These are phyloP conservation scores for Apistogramma diplotaenia DNA, from an alignment of 2,113 vertebrate species.

Conservation along the genomic window DNA sequence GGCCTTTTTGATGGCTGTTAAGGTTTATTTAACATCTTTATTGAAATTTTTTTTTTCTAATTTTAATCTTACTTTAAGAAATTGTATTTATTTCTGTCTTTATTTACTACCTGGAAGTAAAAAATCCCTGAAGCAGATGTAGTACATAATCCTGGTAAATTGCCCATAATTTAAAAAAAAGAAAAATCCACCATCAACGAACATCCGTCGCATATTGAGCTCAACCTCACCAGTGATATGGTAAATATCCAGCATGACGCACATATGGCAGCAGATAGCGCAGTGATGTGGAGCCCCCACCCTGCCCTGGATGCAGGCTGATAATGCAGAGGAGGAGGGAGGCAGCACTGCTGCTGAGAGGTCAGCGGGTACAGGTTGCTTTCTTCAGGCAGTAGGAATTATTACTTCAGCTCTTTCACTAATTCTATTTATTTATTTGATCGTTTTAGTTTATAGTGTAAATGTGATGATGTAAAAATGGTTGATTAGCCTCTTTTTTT, in stretches of 20 bases:
- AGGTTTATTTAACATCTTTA: background rate
- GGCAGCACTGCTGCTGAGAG: background rate
- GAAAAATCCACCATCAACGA: background rate
- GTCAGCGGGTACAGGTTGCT: background rate
- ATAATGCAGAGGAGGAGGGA: slow-evolving; percentile 41
- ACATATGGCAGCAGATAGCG: slow-evolving; percentile 28
- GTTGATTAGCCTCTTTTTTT: slow-evolving; percentile 34
- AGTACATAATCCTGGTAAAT: background rate
- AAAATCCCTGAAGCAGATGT: background rate
- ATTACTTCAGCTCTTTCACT: background rate
- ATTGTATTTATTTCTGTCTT: background rate
- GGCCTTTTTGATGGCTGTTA: background rate
- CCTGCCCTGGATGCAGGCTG: slow-evolving; percentile 38
- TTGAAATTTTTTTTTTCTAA: background rate
- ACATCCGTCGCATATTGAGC: background rate
- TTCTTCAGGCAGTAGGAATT: background rate
- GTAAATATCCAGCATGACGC: background rate
- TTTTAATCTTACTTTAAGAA: background rate
- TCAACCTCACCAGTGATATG: background rate
- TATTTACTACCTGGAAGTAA: background rate
- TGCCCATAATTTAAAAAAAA: background rate
- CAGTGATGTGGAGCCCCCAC: slow-evolving; percentile 32
- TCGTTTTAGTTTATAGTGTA: background rate
- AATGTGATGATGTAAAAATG: slow-evolving; percentile 6
- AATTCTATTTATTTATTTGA: background rate